These are phyloP conservation scores for Myotis yumanensis DNA, from an alignment of 2,113 vertebrate genomes.

Conservation along the genomic window DNA sequence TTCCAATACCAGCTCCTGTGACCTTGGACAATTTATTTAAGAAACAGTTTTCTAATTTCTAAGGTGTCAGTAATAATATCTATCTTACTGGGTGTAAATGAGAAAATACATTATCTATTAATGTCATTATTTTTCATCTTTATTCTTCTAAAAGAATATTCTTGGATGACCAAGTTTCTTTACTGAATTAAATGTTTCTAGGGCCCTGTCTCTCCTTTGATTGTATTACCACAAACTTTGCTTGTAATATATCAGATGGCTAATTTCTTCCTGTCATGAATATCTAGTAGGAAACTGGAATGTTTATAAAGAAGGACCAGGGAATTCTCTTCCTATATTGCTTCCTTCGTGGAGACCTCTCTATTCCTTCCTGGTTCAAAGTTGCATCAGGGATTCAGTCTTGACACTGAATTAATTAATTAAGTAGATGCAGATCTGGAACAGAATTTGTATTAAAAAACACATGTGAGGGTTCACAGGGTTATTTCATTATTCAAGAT, in stretches of 20 bases:
- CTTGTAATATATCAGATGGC: not conserved
- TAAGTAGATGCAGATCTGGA: not conserved
- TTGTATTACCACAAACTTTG: not conserved
- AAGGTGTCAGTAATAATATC: not conserved
- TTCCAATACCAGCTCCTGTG: not conserved
- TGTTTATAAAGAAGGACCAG: not conserved
- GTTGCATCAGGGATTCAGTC: not conserved
- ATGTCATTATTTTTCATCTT: not conserved
- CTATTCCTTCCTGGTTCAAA: not conserved
- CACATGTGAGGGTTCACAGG: not conserved
- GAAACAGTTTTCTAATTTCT: not conserved
- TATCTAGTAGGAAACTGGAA: not conserved
- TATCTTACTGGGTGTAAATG: not conserved
- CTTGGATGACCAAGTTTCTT: not conserved
- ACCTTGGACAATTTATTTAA: not conserved
- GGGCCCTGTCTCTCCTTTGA: not conserved
- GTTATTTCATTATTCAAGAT: not conserved
- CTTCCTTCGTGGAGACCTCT: not conserved
- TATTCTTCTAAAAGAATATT: conserved; percentile 9
- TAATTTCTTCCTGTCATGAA: not conserved
- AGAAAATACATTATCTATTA: not conserved
- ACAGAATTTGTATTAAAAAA: conserved; percentile 15
- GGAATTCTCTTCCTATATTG: not conserved
- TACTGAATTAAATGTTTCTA: conserved; percentile 23
- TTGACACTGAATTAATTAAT: not conserved